These are phyloP conservation scores for Drosophila ficusphila DNA, from an alignment of 1,140 invertebrate genomes.

Conservation along the genomic window DNA sequence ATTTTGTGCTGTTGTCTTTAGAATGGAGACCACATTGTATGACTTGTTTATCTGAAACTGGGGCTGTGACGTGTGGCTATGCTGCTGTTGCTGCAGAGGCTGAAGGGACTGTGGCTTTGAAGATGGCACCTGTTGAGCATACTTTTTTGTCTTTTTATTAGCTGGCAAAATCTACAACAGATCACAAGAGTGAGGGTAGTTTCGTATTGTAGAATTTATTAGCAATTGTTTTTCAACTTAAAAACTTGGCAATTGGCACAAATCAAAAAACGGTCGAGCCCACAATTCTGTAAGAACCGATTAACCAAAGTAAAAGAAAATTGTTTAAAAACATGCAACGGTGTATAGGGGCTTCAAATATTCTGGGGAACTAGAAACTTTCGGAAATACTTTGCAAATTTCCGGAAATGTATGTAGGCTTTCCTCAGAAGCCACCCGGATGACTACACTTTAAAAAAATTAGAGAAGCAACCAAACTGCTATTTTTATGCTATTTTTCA, in stretches of 20 bases:
- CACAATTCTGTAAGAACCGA: no score
- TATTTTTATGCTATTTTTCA: no score
- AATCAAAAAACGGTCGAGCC: not conserved
- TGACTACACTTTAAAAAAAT: no score
- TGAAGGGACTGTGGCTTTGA: conserved; percentile 40
- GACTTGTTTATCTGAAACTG: conserved; percentile 69
- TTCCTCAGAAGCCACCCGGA: no score
- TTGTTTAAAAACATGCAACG: no score
- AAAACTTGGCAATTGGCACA: not conserved
- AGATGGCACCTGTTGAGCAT: conserved; percentile 45
- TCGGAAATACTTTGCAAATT: no score
- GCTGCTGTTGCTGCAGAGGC: conserved; percentile 16
- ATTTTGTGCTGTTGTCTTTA: conserved; percentile 45
- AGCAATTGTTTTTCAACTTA: not conserved
- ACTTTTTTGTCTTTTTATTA: conserved; percentile 72
- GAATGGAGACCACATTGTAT: conserved; percentile 60
- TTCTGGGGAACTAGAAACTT: no score
- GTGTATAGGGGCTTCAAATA: no score
- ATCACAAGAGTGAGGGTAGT: conserved; percentile 49
- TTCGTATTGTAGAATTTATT: conserved; percentile 11
- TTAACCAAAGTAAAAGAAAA: no score
- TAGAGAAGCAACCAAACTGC: no score
- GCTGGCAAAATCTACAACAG: conserved; percentile 71
- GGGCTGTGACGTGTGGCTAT: conserved; percentile 35
- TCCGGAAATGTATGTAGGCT: no score